Evolutionary conservation across 2,888 invertebrate species (phyloP), one percentile per base, ranked within the genome.

Genomic region (Mimachlamys varia): DNA sequence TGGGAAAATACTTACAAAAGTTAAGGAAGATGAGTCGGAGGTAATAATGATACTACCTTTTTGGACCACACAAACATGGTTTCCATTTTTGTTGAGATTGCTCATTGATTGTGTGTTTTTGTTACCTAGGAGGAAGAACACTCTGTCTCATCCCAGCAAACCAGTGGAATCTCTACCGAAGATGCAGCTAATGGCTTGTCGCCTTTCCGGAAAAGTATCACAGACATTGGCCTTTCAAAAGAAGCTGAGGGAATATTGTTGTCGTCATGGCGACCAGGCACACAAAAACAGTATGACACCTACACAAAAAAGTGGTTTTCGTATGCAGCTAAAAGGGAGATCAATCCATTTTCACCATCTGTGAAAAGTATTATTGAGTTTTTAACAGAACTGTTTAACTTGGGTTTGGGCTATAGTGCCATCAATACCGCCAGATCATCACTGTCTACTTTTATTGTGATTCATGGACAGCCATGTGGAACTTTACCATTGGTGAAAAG

Each of bases 341-440:
- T 90, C 38, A 50, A 37, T 90, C 50, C 89, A 58, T n/a, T 90
- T 89, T 89, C 55, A 53, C 87, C 90, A 50, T 37, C 91, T 91
- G 44, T 91, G 89, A 89, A 89, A 88, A 76, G 88, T 88, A 87
- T 88, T 2, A 27, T 89, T 53, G 33, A 89, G 7, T 89, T 89
- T 53, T 88, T 88, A 27, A 50, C 53, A 19, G 33, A 5, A 91
- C 90, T 49, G 19, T 92, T 53, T 89, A 0, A 91, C 4, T 33
- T 88, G 19, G 91, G 91, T 27, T 88, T 91, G 53, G 88, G 91
- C 15, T 92, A 91, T 88, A 88, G 88, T 38, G 62, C 87, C 53
- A 17, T 92, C 13, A 92, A 92, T 49, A 90, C 90, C 44, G 90
- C 90, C 44, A 50, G 90, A 50, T 76, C 90, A 27, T 90, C 91